Evolutionary conservation across 2,113 vertebrate species (phyloP).

Genomic region (Tichodroma muraria): DNA sequence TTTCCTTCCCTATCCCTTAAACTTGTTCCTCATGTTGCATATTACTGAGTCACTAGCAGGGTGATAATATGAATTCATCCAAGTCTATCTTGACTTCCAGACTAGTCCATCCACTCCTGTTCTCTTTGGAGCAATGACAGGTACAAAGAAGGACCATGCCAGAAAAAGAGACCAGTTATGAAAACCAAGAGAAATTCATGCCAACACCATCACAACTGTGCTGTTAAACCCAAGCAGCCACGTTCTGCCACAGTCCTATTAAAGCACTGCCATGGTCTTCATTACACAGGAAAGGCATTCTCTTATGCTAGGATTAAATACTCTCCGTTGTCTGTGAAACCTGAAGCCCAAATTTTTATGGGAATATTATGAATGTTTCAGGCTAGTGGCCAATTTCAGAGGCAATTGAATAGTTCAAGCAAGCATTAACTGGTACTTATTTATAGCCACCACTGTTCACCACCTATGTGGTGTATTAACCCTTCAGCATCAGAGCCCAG

Average conservation of each 20-base stretch:
- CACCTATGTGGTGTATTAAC: background rate
- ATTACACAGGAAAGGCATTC: background rate
- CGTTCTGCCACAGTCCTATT: background rate
- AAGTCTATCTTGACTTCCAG: background rate
- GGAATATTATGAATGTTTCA: background rate
- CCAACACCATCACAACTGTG: background rate
- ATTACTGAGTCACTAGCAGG: background rate
- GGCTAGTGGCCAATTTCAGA: background rate
- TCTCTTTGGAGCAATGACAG: background rate
- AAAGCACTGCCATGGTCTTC: background rate
- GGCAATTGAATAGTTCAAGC: background rate
- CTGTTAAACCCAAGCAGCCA: background rate
- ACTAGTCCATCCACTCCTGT: background rate
- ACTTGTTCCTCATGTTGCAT: background rate
- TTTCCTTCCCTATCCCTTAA: background rate
- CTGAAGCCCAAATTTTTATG: background rate
- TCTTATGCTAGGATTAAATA: background rate
- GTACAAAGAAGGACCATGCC: background rate
- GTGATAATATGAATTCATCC: background rate
- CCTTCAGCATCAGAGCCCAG: background rate
- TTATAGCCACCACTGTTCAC: background rate
- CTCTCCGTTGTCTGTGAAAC: background rate
- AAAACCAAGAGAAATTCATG: background rate
- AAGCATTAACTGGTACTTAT: background rate
- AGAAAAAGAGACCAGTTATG: accelerated